phyloP scores from a whole-genome alignment of 2,888 invertebrate species.

The Cephonodes hylas region DNA sequence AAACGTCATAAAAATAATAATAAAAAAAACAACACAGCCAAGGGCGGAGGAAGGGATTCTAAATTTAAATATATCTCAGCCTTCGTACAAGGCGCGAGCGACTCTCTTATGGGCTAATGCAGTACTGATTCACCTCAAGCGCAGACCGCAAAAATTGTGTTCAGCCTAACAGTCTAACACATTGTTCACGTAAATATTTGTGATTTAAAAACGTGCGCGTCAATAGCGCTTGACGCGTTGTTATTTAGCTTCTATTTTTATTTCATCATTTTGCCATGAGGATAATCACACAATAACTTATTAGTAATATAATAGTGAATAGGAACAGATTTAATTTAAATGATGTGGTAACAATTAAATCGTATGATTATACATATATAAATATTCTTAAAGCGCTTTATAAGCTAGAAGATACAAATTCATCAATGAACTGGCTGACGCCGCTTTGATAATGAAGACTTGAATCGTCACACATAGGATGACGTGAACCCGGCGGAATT shows the following conservation, averaged over 20 bases:
- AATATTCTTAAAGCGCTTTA: constrained; percentile 37
- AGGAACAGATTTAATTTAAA: no score
- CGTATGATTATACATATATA: constrained; percentile 12
- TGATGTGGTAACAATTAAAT: background rate
- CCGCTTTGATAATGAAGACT: constrained; percentile 49
- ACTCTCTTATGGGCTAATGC: constrained; percentile 73
- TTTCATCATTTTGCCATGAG: background rate
- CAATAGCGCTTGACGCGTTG: constrained; percentile 24
- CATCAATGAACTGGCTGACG: constrained; percentile 58
- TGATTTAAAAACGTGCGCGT: constrained; percentile 40
- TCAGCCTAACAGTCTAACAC: constrained; percentile 56
- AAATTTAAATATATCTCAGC: constrained; percentile 70
- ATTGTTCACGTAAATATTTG: constrained; percentile 72
- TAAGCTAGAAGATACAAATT: constrained; percentile 39
- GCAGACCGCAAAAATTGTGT: constrained; percentile 68
- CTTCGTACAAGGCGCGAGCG: constrained; percentile 64
- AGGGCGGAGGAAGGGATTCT: constrained; percentile 67
- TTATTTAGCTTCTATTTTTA: background rate
- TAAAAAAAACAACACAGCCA: constrained; percentile 47
- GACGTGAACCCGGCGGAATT: constrained; percentile 60
- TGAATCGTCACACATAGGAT: constrained; percentile 52
- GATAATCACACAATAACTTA: background rate
- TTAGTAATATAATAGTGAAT: background rate
- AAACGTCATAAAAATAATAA: constrained; percentile 43
- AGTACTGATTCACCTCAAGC: constrained; percentile 74